Percentiles rank a stretch among this genome's conserved stretches.
Conservation (phyloP, 2,113 vertebrate species). For the Columbina picui region DNA sequence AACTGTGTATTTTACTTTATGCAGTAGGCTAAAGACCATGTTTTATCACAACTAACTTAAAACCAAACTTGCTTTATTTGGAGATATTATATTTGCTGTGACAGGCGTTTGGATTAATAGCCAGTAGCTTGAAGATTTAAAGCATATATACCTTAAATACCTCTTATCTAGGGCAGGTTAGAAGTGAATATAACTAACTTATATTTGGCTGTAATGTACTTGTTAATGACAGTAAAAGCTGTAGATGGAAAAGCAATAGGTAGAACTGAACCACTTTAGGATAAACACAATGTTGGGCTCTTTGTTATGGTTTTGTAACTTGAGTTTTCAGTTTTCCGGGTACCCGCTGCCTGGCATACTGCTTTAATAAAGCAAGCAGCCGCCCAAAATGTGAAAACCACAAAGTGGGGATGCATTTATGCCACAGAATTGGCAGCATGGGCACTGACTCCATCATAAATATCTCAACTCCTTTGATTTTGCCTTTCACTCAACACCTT, state of each 20-base stretch:
- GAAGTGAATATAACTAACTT: conserved; percentile 39
- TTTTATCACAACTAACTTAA: background rate
- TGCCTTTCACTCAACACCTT: conserved; percentile 16
- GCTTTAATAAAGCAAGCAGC: background rate
- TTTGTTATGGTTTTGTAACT: background rate
- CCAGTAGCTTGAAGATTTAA: conserved; percentile 18
- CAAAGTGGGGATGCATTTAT: background rate
- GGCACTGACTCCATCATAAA: background rate
- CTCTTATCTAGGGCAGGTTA: background rate
- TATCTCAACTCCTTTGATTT: background rate
- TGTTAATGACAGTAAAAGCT: conserved; percentile 31
- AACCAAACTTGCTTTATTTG: background rate
- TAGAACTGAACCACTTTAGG: background rate
- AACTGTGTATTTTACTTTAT: background rate
- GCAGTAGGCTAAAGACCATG: background rate
- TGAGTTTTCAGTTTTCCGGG: background rate
- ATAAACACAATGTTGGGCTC: background rate
- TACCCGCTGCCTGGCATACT: background rate
- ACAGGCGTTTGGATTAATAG: conserved; percentile 7
- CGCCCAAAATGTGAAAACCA: background rate
- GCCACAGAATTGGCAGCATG: background rate
- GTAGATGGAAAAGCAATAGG: background rate
- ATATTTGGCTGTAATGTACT: background rate
- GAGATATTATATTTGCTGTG: background rate
- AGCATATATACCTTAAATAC: background rate